phyloP scores from a whole-genome alignment of 2,797 vertebrate genomes.

The Anomalospiza imberbis region DNA sequence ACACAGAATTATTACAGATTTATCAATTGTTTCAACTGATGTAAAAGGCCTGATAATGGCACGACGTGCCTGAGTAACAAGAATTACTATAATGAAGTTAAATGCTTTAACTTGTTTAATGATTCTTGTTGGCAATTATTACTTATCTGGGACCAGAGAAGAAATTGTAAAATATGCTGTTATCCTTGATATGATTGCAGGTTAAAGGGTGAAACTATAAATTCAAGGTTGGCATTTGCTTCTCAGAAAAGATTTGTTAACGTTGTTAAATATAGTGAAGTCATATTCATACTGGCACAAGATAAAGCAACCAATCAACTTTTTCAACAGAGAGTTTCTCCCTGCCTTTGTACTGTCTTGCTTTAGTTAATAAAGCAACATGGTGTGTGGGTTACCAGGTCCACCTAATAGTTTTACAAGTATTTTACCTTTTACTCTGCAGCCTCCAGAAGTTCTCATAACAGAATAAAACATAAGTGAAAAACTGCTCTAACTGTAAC shows the following conservation, averaged over 20 bases:
- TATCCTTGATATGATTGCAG: conserved; percentile 32
- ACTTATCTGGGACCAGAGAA: conserved; percentile 40
- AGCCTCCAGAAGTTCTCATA: not conserved
- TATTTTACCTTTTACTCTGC: not conserved
- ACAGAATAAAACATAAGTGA: not conserved
- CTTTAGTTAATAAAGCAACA: not conserved
- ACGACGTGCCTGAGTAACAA: conserved; percentile 39
- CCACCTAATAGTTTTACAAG: not conserved
- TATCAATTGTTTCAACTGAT: conserved; percentile 66
- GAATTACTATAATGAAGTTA: conserved; percentile 60
- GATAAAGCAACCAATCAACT: conserved; percentile 17
- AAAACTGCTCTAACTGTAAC: not conserved
- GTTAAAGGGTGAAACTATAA: conserved; percentile 57
- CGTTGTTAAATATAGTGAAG: conserved; percentile 29
- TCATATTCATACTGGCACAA: not conserved
- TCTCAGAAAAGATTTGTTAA: conserved; percentile 33
- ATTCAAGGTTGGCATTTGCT: conserved; percentile 50
- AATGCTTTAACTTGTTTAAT: conserved; percentile 64
- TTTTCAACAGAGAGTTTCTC: not conserved
- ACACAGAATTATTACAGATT: conserved; percentile 60
- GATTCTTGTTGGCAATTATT: conserved; percentile 53
- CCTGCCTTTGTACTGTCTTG: not conserved
- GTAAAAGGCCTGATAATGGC: conserved; percentile 53
- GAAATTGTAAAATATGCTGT: conserved; percentile 44
- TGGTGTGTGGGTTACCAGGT: not conserved